Evolutionary conservation across 2,797 vertebrate genomes (phyloP).

Genomic region (Ctenochaetus hawaiiensis): DNA sequence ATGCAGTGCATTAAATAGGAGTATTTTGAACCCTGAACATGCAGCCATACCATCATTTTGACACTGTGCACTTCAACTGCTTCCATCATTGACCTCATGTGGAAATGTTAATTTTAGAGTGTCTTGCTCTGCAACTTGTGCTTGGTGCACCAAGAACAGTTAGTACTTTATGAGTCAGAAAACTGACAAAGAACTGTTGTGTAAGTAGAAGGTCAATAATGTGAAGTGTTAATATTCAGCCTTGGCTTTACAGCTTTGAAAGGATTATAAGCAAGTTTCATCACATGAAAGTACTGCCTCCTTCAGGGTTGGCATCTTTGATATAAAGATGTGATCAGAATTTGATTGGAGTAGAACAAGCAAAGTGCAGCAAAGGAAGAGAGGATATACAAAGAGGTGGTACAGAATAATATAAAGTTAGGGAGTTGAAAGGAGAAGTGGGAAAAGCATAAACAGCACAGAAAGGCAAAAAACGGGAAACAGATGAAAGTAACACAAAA

Average conservation of each 20-base stretch:
- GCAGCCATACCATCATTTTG: background rate
- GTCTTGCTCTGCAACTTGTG: conserved; percentile 23
- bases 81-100: conserved; percentile 38
- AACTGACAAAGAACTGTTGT: conserved; percentile 64
- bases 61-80: conserved; percentile 12
- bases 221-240: conserved; percentile 74
- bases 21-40: conserved; percentile 3
- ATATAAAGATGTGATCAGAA: conserved; percentile 79
- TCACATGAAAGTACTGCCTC: conserved; percentile 74
- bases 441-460: conserved; percentile 45
- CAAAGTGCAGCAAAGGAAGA: conserved; percentile 45
- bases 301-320: conserved; percentile 77
- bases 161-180: conserved; percentile 43
- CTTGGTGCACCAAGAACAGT: conserved; percentile 32
- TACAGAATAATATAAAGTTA: conserved; percentile 52
- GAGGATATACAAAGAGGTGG: conserved; percentile 45
- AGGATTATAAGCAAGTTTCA: conserved; percentile 77
- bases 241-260: conserved; percentile 72
- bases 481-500: conserved; percentile 54
- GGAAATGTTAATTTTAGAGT: conserved; percentile 30
- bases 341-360: conserved; percentile 61
- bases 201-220: conserved; percentile 73
- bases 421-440: conserved; percentile 37
- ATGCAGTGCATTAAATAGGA: background rate
- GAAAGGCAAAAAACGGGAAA: conserved; percentile 39